Percentiles rank a stretch among this genome's conserved stretches.
Conservation (phyloP, 2,113 vertebrate genomes). For the Apodemus sylvaticus region DNA sequence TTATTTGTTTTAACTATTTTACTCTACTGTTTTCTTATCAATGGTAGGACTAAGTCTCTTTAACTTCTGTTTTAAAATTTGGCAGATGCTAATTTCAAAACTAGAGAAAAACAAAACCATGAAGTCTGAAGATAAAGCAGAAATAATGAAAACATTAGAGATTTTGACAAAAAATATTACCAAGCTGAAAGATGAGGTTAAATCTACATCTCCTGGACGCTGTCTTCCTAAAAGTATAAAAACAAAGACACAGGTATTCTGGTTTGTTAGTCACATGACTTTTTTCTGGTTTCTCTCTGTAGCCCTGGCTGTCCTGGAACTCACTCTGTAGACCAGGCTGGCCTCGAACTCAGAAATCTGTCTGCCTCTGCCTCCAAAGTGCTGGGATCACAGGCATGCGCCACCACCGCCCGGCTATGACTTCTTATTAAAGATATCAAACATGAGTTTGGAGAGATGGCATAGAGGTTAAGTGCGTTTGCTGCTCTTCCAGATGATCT, state of each 20-base stretch:
- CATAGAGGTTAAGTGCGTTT: no score
- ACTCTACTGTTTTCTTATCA: background rate
- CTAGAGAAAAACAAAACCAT: constrained; percentile 96
- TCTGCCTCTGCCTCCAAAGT: no score
- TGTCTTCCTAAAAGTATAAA: constrained; percentile 88
- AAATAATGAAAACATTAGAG: constrained; percentile 95
- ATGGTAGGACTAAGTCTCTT: background rate
- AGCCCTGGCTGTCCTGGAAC: no score
- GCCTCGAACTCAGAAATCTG: no score
- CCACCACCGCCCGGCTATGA: no score
- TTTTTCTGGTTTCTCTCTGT: no score
- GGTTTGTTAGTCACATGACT: background rate
- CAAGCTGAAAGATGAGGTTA: constrained; percentile 97
- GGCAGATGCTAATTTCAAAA: constrained; percentile 96
- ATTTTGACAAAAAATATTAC: constrained; percentile 95
- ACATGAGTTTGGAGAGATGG: no score
- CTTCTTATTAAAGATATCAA: constrained; percentile 13
- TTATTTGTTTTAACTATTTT: constrained; percentile 44
- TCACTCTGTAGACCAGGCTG: no score
- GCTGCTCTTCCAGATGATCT: no score
- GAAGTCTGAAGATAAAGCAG: constrained; percentile 96
- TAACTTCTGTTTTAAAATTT: constrained; percentile 66
- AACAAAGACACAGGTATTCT: constrained; percentile 94
- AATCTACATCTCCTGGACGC: constrained; percentile 88
- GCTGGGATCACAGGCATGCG: no score